Evolutionary conservation across 2,113 vertebrate species (phyloP), one percentile per base, ranked within the genome.

Genomic region (Corythornis madagascariensis): DNA sequence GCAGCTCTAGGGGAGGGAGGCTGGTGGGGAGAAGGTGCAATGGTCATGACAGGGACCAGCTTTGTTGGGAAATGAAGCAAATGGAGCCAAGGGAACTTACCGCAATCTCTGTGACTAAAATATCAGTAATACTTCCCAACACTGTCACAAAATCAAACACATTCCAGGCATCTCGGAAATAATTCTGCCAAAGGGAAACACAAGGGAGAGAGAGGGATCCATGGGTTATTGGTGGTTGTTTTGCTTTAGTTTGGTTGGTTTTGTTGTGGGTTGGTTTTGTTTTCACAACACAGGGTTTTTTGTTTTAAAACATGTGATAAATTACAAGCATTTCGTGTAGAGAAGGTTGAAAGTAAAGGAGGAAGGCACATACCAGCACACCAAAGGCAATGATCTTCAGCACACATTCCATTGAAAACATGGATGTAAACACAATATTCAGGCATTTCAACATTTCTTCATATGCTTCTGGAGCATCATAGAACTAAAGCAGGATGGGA

Each of bases 61-160:
- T 96, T 90, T 59, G 83, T 45, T 22, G 26, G 47, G 3, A 76
- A 89, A 85, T 2, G 70, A 83, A 91, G 29, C 25, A 71, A 80
- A 74, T 16, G 10, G 73, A 89, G 86, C 53, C 63, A 79, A 79
- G 6, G 28, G 85, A 74, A 98, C 99, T 99, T 98, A 99, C 99
- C 95, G 98, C 99, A 97, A 99, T 99, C 97, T 99, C 99, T 31
- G 99, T 99, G 97, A 99, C 99, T 97, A 99, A 97, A 98, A 99
- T 99, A 98, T 99, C 99, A 86, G 99, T 99, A 96, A 99, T 99
- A 98, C 99, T 99, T 96, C 99, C 99, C 98, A 99, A 96, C 78
- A 99, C 99, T 11, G 99, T 99, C 88, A 99, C 99, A 97, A 99
- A 99, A 97, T 99, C 99, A 96, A 99, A 99, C 86, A 99, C 98